Evolutionary conservation across 2,888 invertebrate species (phyloP).

Genomic region (Blera fallax): DNA sequence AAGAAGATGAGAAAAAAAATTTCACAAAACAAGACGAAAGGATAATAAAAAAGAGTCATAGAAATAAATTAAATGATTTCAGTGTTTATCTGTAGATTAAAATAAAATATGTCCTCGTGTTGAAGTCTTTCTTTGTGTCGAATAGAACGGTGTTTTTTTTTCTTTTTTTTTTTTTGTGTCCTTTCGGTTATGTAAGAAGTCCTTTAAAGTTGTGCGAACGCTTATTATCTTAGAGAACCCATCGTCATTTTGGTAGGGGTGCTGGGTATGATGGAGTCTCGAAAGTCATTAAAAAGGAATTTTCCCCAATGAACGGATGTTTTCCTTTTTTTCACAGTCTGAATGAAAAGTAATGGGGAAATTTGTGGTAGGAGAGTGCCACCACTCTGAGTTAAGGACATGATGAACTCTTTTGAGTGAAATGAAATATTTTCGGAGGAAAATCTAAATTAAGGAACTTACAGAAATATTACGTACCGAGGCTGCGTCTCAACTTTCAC

Average conservation of each 20-base stretch:
- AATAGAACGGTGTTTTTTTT: background rate
- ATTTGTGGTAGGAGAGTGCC: too few species aligned
- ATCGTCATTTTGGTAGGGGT: background rate
- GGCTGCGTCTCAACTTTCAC: background rate
- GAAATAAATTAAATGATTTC: conserved; percentile 65
- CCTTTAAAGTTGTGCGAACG: background rate
- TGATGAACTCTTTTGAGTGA: too few species aligned
- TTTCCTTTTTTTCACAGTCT: background rate
- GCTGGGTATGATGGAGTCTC: background rate
- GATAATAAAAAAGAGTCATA: conserved; percentile 51
- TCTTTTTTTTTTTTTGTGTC: background rate
- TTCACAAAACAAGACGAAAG: conserved; percentile 14
- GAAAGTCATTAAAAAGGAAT: conserved; percentile 10
- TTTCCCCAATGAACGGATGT: background rate
- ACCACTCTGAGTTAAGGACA: too few species aligned
- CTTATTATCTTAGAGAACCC: conserved; percentile 12
- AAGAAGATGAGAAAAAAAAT: conserved; percentile 27
- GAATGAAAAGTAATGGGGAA: background rate
- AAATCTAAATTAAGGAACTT: too few species aligned
- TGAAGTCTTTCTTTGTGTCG: conserved; percentile 25
- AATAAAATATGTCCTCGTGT: conserved; percentile 62
- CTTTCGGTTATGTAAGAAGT: background rate
- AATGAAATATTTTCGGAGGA: too few species aligned
- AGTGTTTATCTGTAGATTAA: conserved; percentile 61
- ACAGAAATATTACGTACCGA: too few species aligned